A percentile compares a stretch with the other conserved stretches of the same genome.
These are phyloP conservation scores for Mythimna loreyi DNA, from an alignment of 2,888 invertebrate genomes.

Conservation along the genomic window DNA sequence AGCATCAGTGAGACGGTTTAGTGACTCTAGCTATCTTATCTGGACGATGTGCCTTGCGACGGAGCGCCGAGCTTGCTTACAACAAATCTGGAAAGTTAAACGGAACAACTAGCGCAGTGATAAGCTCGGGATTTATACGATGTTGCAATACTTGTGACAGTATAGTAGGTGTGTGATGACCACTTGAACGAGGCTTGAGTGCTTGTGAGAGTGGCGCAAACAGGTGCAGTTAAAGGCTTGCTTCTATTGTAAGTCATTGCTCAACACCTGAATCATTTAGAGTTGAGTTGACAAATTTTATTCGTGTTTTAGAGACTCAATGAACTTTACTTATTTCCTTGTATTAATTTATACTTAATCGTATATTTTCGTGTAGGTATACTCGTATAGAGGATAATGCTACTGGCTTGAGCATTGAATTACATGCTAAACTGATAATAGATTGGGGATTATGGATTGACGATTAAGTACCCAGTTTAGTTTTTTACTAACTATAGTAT, in stretches of 20 bases:
- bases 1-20: conserved; percentile 22
- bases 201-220: background rate
- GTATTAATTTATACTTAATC: too few species aligned
- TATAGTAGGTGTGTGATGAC: background rate
- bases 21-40: conserved; percentile 54
- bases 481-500: too few species aligned
- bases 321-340: too few species aligned
- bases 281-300: background rate
- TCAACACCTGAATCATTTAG: background rate
- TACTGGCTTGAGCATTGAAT: background rate
- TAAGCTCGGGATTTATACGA: conserved; percentile 41
- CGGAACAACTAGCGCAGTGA: conserved; percentile 27
- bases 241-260: background rate
- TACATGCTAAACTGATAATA: background rate
- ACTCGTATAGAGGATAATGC: background rate
- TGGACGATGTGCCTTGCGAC: background rate
- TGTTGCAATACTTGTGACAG: conserved; percentile 10
- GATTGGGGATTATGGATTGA: too few species aligned
- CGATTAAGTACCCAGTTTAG: background rate
- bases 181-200: background rate
- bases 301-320: background rate
- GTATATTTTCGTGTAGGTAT: too few species aligned
- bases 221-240: background rate
- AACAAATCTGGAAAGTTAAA: conserved; percentile 8
- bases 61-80: conserved; percentile 1